phyloP scores from a whole-genome alignment of 2,113 vertebrate genomes.

The Scolopax mira region DNA sequence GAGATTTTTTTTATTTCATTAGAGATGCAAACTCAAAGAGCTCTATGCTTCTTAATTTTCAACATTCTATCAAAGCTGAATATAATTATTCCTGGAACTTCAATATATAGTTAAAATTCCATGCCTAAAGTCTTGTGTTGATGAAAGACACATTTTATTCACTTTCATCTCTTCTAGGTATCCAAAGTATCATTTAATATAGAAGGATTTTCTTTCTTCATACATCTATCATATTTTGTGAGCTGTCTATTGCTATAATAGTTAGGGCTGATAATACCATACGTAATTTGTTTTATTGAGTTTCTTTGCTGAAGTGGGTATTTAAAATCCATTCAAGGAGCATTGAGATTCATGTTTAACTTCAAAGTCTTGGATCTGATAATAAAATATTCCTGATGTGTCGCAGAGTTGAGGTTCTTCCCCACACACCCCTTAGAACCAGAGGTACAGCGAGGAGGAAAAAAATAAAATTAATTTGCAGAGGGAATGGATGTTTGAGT shows the following conservation, averaged over 20 bases:
- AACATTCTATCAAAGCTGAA: background rate
- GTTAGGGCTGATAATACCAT: background rate
- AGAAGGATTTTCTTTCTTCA: background rate
- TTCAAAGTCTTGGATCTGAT: background rate
- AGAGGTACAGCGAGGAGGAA: background rate
- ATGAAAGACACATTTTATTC: background rate
- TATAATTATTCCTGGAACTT: background rate
- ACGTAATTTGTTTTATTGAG: background rate
- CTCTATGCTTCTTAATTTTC: background rate
- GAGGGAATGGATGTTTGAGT: background rate
- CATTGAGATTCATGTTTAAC: background rate
- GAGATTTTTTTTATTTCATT: background rate
- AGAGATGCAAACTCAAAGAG: background rate
- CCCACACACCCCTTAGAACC: background rate
- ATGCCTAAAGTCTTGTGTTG: background rate
- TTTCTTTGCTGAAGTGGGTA: background rate
- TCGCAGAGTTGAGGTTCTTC: background rate
- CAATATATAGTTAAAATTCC: background rate
- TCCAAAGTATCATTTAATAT: background rate
- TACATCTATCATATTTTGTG: background rate
- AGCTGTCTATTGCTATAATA: background rate
- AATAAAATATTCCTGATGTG: background rate
- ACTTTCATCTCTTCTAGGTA: background rate
- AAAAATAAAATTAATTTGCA: background rate
- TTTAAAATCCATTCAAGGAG: background rate